Evolutionary conservation across 2,888 invertebrate species (phyloP).

Genomic region (Drosophila hamatofila): DNA sequence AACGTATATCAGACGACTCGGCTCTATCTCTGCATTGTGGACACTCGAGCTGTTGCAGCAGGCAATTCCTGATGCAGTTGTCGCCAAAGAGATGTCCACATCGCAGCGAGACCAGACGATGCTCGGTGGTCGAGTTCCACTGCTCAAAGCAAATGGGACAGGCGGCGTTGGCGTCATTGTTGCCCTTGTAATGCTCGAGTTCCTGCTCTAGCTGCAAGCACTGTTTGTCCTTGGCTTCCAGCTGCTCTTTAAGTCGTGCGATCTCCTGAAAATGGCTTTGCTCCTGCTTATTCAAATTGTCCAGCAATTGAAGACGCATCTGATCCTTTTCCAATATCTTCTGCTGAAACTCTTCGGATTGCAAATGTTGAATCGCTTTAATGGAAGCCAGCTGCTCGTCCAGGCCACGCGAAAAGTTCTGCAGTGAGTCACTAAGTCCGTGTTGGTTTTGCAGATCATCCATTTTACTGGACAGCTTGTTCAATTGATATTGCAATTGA

Average conservation of each 20-base stretch:
- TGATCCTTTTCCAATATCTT: slow-evolving; percentile 6
- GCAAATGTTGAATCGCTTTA: slow-evolving; percentile 10
- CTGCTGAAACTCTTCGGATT: slow-evolving; percentile 17
- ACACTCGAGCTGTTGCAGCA: background rate
- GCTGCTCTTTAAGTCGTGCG: background rate
- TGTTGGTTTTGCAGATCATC: background rate
- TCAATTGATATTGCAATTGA: background rate
- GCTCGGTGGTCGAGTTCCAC: slow-evolving; percentile 1
- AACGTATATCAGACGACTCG: background rate
- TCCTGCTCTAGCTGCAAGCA: slow-evolving; percentile 22
- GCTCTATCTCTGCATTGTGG: slow-evolving; percentile 24
- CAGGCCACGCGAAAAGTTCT: background rate
- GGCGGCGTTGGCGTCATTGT: background rate
- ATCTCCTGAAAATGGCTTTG: slow-evolving; percentile 19
- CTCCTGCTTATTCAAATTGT: slow-evolving; percentile 24
- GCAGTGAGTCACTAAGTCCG: background rate
- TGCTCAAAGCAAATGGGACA: slow-evolving; percentile 42
- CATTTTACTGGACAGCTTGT: background rate
- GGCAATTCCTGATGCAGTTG: slow-evolving; percentile 14
- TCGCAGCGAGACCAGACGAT: slow-evolving; percentile 28
- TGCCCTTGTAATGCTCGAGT: background rate
- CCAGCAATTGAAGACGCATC: slow-evolving; percentile 11
- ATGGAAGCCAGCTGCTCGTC: slow-evolving; percentile 13
- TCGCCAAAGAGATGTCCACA: slow-evolving; percentile 48
- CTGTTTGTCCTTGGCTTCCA: slow-evolving; percentile 14